Base-by-base conservation (phyloP, 2,797 vertebrate species). In the Pseudopleuronectes americanus region DNA sequence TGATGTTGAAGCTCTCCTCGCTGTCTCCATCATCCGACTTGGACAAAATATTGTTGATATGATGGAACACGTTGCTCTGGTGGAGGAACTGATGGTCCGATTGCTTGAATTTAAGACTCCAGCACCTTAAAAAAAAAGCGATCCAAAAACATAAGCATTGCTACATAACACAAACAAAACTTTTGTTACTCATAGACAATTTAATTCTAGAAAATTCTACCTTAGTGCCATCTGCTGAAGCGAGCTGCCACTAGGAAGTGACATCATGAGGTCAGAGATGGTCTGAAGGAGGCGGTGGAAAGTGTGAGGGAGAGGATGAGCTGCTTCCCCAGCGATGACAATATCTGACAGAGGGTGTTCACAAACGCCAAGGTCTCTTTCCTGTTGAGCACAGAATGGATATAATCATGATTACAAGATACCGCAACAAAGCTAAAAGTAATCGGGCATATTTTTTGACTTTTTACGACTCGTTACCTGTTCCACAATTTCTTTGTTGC, bases 191-290 rank as follows among this genome's bases (percentile, higher is more conserved):
- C 5, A 8, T 19, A 12, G 4, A 1, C 8, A 19, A 48, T 23
- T 16, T 26, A n/a, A 16, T 24, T 8, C 3, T 4, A 21, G 8
- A 4, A 48, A 74, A 59, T 13, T 22, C 70, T 93, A 99, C 98
- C 98, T 96, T 14, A 99, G 94, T 48, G 98, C 98, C 98, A 99
- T 99, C 84, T 99, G 98, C 77, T 99, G 98, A 69, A 99, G 94
- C 26, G 98, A 96, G 85, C 98, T 99, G 66, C 98, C 98, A 83
- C 97, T 95, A 28, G 98, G 98, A 63, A 99, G 96, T 48, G 98
- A 98, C 98, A 99, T 99, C 98, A 99, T 99, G 57, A 99, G 96
- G 79, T 99, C 98, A 22, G 98, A 99, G 92, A 99, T 99, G 36
- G 98, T 99, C 87, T 99, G 98, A 10, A 99, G 97, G 33, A 99